Conservation (phyloP, 2,797 vertebrate genomes). For the Eurystomus glaucurus region DNA sequence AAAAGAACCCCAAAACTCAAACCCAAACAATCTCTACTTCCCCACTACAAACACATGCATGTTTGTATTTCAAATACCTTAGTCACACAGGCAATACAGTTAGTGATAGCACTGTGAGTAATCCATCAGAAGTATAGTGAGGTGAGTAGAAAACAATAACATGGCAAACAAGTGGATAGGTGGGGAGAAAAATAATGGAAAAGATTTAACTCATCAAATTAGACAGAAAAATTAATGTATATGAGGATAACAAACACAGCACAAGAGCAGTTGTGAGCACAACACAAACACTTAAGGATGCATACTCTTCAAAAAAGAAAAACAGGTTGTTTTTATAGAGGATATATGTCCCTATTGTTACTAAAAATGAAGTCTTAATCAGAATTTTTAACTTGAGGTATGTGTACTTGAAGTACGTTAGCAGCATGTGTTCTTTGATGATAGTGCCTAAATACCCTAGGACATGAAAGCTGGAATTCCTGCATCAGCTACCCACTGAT, state of each 20-base stretch:
- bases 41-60: background rate
- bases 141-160: background rate
- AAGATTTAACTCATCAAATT: background rate
- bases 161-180: background rate
- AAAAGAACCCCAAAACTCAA: background rate
- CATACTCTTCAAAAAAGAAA: background rate
- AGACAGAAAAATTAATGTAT: background rate
- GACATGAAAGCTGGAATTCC: background rate
- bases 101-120: background rate
- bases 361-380: background rate
- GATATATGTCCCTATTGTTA: background rate
- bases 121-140: background rate
- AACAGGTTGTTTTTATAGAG: background rate
- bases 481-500: background rate
- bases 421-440: background rate
- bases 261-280: background rate
- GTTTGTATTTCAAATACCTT: background rate
- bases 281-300: background rate
- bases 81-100: background rate
- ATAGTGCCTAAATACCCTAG: background rate
- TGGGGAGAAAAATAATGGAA: background rate
- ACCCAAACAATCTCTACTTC: background rate
- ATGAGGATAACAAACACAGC: background rate
- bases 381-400: background rate
- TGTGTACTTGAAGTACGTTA: background rate